Conservation (phyloP, 2,113 vertebrate species). For the Theristicus caerulescens region DNA sequence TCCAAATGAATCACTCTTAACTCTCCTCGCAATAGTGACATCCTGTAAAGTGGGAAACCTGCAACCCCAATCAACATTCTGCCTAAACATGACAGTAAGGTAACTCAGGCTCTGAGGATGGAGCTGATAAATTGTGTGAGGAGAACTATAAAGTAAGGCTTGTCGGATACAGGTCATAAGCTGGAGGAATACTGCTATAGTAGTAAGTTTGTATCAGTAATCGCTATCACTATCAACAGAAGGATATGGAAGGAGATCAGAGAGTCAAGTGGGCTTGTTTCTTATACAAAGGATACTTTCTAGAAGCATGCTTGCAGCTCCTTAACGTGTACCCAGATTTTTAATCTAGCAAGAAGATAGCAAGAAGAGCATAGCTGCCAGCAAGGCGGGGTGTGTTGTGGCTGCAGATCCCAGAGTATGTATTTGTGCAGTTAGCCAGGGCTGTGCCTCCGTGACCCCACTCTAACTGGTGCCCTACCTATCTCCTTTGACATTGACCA, state of each 20-base stretch:
- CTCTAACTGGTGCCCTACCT: neutral
- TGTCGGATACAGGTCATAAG: neutral
- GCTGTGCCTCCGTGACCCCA: neutral
- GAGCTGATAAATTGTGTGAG: neutral
- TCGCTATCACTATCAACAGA: neutral
- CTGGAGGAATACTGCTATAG: neutral
- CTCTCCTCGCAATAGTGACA: neutral
- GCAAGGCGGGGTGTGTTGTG: rapidly evolving
- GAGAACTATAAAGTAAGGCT: neutral
- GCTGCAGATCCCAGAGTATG: neutral
- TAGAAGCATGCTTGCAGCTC: neutral
- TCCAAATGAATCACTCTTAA: neutral
- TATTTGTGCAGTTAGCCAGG: neutral
- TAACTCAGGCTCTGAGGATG: neutral
- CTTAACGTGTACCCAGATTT: neutral
- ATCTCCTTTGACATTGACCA: neutral
- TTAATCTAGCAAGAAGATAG: neutral
- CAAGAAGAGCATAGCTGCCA: neutral
- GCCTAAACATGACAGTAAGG: neutral
- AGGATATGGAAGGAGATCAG: neutral
- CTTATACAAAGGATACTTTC: neutral
- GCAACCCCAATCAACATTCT: neutral
- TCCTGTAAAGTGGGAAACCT: neutral
- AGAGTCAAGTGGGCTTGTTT: neutral
- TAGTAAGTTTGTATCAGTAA: neutral